Base-by-base conservation (phyloP, 1,140 invertebrate species). In the Drosophila gunungcola region DNA sequence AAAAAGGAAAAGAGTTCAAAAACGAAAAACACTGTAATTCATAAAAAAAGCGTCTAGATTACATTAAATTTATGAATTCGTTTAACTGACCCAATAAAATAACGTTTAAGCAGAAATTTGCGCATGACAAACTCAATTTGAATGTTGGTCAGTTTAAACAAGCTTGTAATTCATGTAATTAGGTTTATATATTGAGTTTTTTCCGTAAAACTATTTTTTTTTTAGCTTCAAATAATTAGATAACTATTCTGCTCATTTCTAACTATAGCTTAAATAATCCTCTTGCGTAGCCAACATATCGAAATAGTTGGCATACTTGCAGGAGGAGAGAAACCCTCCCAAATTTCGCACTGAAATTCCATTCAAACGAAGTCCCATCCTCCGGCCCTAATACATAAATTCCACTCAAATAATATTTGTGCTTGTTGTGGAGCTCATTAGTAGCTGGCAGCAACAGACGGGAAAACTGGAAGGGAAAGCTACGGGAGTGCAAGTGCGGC, bases 341-440 rank as follows among this genome's bases (percentile, higher is more conserved):
- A n/a, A 36, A 58, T 34, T 34, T 39, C 16, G 12, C n/a, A 11
- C 13, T 4, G 27, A 61, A 9, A 57, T 55, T 62, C 48, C 45
- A 58, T 27, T 29, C 49, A 48, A 61, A 62, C 38, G 11, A 56
- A 78, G 51, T 39, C 27, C 49, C 63, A 41, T 56, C 39, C 55
- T 53, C 42, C 10, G 29, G 57, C 65, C 36, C 53, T 58, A 36
- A 51, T 36, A 53, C 78, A 86, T 86, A 79, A 86, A 86, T 86
- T 86, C 56, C 53, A 83, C 80, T 83, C 70, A 79, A 86, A 88
- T 82, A 86, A 86, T 86, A 88, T 86, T 86, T 86, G 83, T 79
- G 70, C 83, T 86, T 68, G 82, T 86, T 88, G 79, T 86, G 75
- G 75, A 88, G 83, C 83, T 88, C 84, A 88, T 88, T 88, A 88